Conservation (phyloP, 1,140 invertebrate species). For the Sarcophaga peregrina region DNA sequence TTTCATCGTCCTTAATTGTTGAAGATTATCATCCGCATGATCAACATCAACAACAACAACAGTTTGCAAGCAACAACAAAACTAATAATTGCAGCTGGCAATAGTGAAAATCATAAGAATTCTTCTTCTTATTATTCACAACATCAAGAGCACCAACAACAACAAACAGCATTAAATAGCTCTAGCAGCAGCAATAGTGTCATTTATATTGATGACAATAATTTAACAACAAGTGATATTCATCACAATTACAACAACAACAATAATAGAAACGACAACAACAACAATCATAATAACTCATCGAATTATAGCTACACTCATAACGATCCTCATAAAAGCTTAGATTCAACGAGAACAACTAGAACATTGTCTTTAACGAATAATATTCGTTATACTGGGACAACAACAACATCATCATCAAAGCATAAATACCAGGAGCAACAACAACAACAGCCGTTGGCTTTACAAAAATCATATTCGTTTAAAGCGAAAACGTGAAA, state of each 20-base stretch:
- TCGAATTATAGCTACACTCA: neutral
- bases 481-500: slow-evolving; percentile 45
- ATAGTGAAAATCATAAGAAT: slow-evolving; percentile 30
- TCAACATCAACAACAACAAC: slow-evolving; percentile 30
- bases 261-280: slow-evolving; percentile 23
- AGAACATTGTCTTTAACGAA: neutral
- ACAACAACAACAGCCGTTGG: slow-evolving; percentile 30
- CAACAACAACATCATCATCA: neutral
- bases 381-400: slow-evolving; percentile 39
- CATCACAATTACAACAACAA: slow-evolving; percentile 21
- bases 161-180: neutral
- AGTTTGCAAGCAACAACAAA: slow-evolving; percentile 12
- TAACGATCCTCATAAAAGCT: neutral
- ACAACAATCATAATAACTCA: neutral
- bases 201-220: slow-evolving; percentile 46
- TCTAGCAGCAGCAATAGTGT: slow-evolving; percentile 1
- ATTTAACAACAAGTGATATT: slow-evolving; percentile 17
- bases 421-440: slow-evolving; percentile 40
- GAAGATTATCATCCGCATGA: slow-evolving; percentile 8
- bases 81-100: slow-evolving; percentile 14
- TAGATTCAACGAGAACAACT: neutral
- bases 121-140: neutral
- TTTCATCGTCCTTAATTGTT: neutral
- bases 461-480: slow-evolving; percentile 31
- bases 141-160: neutral